Evolutionary conservation across 2,113 vertebrate genomes (phyloP).

Genomic region (Oncorhynchus masou): DNA sequence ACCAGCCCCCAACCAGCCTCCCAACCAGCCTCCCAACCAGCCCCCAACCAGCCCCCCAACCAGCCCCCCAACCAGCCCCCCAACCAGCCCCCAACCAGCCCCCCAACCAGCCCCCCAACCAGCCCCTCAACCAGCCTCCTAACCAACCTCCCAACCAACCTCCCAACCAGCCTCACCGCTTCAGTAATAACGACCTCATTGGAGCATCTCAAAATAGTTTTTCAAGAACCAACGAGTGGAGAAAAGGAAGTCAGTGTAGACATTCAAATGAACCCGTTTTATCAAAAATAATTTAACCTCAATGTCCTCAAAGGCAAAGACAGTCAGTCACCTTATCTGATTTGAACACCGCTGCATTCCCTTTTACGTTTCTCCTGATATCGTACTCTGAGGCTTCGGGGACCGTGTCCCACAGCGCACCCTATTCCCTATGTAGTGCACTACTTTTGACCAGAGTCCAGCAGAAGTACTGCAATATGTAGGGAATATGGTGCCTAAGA

Average conservation of each 20-base stretch:
- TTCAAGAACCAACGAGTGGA: conserved; percentile 38
- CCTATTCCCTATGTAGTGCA: too few species aligned
- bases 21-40: too few species aligned
- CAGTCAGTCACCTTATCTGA: conserved; percentile 56
- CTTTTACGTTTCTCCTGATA: conserved; percentile 59
- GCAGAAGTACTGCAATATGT: too few species aligned
- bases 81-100: too few species aligned
- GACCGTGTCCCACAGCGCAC: conserved; percentile 31
- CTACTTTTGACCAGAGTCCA: too few species aligned
- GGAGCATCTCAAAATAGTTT: conserved; percentile 59
- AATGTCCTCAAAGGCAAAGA: conserved; percentile 53
- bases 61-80: too few species aligned
- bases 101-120: too few species aligned
- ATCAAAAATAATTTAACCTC: conserved; percentile 66
- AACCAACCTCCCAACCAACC: too few species aligned
- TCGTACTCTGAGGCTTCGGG: conserved; percentile 41
- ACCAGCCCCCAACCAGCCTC: too few species aligned
- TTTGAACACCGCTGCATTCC: conserved; percentile 40
- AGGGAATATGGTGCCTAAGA: too few species aligned
- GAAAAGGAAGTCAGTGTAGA: conserved; percentile 54
- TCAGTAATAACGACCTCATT: conserved; percentile 64
- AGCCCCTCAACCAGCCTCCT: too few species aligned
- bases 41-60: too few species aligned
- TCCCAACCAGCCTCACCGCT: conserved; percentile 27
- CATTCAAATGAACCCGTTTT: conserved; percentile 64